Conservation (phyloP, 2,113 vertebrate species). For the Larimichthys polyactis region DNA sequence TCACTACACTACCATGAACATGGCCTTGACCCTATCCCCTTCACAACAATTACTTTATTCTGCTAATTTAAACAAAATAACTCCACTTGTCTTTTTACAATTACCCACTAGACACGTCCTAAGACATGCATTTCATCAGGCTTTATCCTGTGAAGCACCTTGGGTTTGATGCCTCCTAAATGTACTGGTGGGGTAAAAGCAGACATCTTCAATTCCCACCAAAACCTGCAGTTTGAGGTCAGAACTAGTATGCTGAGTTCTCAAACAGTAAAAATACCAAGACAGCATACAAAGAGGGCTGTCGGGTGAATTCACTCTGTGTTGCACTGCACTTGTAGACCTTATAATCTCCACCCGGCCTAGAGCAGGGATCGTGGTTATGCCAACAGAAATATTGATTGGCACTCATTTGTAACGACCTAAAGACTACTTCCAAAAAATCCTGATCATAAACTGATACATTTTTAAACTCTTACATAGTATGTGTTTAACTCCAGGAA, state of each 20-base stretch:
- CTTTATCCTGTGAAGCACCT: constrained; percentile 26
- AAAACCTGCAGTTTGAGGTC: constrained; percentile 4
- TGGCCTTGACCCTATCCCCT: constrained; percentile 64
- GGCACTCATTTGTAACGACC: neutral
- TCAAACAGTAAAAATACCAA: neutral
- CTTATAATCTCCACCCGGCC: neutral
- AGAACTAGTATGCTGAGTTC: neutral
- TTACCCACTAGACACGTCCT: constrained; percentile 47
- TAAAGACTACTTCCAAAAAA: neutral
- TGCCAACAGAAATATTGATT: neutral
- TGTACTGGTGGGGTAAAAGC: neutral
- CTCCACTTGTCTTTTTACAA: constrained; percentile 54
- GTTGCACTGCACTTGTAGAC: neutral
- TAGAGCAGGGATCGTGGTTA: neutral
- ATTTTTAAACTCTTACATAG: neutral
- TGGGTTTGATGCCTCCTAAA: constrained; percentile 34
- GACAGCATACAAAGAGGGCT: neutral
- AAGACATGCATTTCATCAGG: constrained; percentile 49
- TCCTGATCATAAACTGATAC: neutral
- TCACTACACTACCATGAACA: constrained; percentile 62
- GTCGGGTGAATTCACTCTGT: neutral
- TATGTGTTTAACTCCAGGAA: neutral
- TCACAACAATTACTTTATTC: constrained; percentile 66
- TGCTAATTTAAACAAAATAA: constrained; percentile 69
- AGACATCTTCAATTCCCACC: constrained; percentile 37